A percentile compares a stretch with the other conserved stretches of the same genome.
phyloP scores from a whole-genome alignment of 2,888 invertebrate species.

The Zelleria hepariella region DNA sequence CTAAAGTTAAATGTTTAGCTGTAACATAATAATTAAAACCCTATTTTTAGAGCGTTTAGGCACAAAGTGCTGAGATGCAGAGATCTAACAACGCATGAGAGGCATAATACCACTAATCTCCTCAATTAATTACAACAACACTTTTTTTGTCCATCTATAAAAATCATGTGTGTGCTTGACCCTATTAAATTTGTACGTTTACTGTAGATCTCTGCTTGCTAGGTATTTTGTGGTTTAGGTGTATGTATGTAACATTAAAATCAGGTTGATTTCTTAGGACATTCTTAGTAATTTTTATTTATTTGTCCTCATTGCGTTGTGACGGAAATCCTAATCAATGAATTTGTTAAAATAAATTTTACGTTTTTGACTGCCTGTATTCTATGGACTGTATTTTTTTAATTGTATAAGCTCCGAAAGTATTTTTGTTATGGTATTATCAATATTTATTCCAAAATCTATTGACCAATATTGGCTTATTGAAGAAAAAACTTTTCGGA shows the following conservation, averaged over 20 bases:
- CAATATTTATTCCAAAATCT: neutral
- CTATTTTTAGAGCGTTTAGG: constrained; percentile 1
- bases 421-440: neutral
- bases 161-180: no score
- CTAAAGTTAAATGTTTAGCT: neutral
- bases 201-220: no score
- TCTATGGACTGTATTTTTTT: constrained; percentile 25
- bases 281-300: neutral
- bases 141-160: no score
- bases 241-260: no score
- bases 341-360: constrained; percentile 13
- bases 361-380: constrained; percentile 27
- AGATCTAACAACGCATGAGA: no score
- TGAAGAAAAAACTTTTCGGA: no score
- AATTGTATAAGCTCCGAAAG: neutral
- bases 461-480: no score
- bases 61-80: neutral
- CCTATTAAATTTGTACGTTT: no score
- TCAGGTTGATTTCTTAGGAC: neutral
- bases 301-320: constrained; percentile 7
- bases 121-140: no score
- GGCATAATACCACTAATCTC: no score
- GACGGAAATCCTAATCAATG: neutral
- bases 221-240: no score
- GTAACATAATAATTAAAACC: neutral